Conservation (phyloP, 1,140 invertebrate genomes). For the Oedothorax gibbosus region DNA sequence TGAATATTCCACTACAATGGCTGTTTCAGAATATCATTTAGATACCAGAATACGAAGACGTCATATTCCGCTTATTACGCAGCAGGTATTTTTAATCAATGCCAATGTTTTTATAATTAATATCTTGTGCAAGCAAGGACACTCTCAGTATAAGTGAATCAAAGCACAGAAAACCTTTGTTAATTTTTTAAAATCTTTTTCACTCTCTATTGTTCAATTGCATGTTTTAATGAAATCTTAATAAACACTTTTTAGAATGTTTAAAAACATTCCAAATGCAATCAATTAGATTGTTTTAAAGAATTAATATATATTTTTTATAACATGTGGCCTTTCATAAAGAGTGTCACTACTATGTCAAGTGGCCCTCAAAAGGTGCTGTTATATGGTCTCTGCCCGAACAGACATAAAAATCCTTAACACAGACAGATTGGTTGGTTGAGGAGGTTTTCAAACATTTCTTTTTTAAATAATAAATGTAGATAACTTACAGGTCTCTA, state of each 20-base stretch:
- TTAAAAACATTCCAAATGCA: background rate
- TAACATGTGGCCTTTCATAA: too few species aligned
- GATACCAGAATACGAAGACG: slow-evolving; percentile 55
- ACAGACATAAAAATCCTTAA: too few species aligned
- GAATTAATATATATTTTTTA: too few species aligned
- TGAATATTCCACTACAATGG: slow-evolving; percentile 13
- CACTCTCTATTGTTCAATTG: background rate
- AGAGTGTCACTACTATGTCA: too few species aligned
- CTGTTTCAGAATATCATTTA: slow-evolving; percentile 55
- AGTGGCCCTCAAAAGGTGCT: too few species aligned
- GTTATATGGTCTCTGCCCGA: too few species aligned
- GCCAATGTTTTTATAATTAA: background rate
- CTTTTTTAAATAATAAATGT: too few species aligned
- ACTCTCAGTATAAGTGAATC: too few species aligned
- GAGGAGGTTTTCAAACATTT: too few species aligned
- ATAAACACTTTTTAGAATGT: background rate
- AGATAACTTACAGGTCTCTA: too few species aligned
- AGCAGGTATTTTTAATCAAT: slow-evolving; percentile 29
- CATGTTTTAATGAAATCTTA: background rate
- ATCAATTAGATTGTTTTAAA: too few species aligned
- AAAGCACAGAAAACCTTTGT: background rate
- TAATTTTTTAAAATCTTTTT: background rate
- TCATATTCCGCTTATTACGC: slow-evolving; percentile 50
- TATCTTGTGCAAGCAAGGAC: background rate
- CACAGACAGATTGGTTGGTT: too few species aligned